These are phyloP conservation scores for Cepaea hortensis DNA, from an alignment of 2,888 invertebrate species.

Conservation along the genomic window DNA sequence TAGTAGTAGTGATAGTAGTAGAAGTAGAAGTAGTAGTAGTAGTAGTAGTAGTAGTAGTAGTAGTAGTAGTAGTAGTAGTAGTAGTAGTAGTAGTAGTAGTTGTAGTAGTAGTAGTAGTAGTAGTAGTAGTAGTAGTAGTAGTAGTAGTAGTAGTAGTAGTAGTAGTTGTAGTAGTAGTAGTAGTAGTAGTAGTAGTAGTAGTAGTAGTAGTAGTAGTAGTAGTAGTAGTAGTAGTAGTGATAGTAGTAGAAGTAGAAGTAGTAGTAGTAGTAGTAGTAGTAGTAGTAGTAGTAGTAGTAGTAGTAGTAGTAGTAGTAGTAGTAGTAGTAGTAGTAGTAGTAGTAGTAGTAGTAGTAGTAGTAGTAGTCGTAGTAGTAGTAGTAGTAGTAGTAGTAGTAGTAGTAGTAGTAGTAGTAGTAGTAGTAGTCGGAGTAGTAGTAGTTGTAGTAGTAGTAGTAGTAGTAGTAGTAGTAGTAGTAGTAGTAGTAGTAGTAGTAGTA, in stretches of 20 bases:
- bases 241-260: constrained; percentile 28
- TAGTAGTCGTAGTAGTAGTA: neutral
- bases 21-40: neutral
- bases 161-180: neutral
- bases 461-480: constrained; percentile 30
- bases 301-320: constrained; percentile 25
- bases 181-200: constrained; percentile 26
- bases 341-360: neutral
- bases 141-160: neutral
- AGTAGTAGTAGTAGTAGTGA: neutral
- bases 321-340: constrained; percentile 1
- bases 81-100: constrained; percentile 33
- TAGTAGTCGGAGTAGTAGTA: constrained; percentile 34
- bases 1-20: neutral
- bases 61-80: constrained; percentile 36
- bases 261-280: constrained; percentile 31
- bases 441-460: constrained; percentile 32
- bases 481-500: constrained; percentile 13
- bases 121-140: constrained; percentile 21
- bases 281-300: constrained; percentile 37
- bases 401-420: constrained; percentile 19
- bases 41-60: neutral
- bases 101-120: constrained; percentile 34
- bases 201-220: neutral
- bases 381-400: too few species aligned